Conservation (phyloP, 2,888 invertebrate species). For the Drosophila formosana region DNA sequence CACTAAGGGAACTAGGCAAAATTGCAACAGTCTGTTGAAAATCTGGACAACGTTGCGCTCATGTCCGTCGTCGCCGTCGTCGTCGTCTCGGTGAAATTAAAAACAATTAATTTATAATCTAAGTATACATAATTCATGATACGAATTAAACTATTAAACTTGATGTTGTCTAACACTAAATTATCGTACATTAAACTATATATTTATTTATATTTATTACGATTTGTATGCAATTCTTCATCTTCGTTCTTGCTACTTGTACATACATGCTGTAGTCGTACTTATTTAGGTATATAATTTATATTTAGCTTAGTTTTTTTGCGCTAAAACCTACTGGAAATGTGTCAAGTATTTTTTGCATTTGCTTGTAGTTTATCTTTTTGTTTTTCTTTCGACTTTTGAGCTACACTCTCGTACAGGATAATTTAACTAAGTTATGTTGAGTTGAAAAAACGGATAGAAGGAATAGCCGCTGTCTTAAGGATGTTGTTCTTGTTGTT, state of each 20-base stretch:
- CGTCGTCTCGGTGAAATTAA: conserved; percentile 3
- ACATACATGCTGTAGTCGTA: conserved; percentile 15
- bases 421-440: conserved; percentile 26
- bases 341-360: conserved; percentile 43
- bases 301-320: conserved; percentile 23
- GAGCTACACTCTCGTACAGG: conserved; percentile 32
- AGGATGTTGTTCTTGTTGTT: conserved; percentile 6
- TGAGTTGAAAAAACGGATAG: conserved; percentile 4
- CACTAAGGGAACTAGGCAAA: conserved; percentile 85
- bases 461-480: background rate
- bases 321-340: conserved; percentile 60
- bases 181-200: conserved; percentile 41
- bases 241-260: conserved; percentile 5
- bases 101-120: conserved; percentile 21
- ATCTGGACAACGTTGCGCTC: conserved; percentile 53
- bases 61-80: conserved; percentile 20
- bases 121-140: conserved; percentile 37
- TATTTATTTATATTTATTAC: conserved; percentile 32
- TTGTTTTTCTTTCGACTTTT: conserved; percentile 12
- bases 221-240: conserved; percentile 51
- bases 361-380: conserved; percentile 18
- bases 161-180: conserved; percentile 43
- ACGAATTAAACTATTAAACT: conserved; percentile 42
- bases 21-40: conserved; percentile 77
- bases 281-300: conserved; percentile 15